phyloP scores from a whole-genome alignment of 1,140 invertebrate species.

The Galleria mellonella region DNA sequence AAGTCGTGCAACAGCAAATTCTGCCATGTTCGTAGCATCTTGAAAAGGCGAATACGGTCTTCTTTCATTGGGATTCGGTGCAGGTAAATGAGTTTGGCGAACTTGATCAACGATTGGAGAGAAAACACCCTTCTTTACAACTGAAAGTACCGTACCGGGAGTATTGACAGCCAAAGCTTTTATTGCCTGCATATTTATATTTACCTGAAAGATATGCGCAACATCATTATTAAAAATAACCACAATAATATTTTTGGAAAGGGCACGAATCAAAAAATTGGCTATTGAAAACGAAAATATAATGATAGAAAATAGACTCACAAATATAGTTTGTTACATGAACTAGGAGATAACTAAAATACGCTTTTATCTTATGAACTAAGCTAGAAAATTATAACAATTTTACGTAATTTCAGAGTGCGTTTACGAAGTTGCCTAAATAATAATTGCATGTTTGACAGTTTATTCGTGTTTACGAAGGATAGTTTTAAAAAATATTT shows the following conservation, averaged over 20 bases:
- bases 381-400: not conserved
- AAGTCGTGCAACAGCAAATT: slow-evolving; percentile 86
- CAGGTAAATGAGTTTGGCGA: slow-evolving; percentile 65
- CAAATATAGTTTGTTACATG: no score
- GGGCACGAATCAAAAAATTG: not conserved
- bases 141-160: slow-evolving; percentile 42
- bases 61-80: slow-evolving; percentile 50
- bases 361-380: no score
- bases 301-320: not conserved
- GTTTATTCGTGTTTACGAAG: no score
- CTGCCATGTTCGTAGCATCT: slow-evolving; percentile 80
- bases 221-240: slow-evolving; percentile 15
- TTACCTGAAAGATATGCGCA: slow-evolving; percentile 24
- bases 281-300: not conserved
- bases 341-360: no score
- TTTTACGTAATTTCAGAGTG: slow-evolving; percentile 6
- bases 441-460: not conserved
- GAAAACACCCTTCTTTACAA: slow-evolving; percentile 57
- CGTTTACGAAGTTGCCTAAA: slow-evolving; percentile 5
- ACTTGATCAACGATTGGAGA: slow-evolving; percentile 48
- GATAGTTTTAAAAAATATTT: not conserved
- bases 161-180: slow-evolving; percentile 50
- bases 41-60: slow-evolving; percentile 81
- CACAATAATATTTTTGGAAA: no score
- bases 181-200: slow-evolving; percentile 59